These are phyloP conservation scores for Drepana arcuata DNA, from an alignment of 1,140 invertebrate genomes.

Conservation along the genomic window DNA sequence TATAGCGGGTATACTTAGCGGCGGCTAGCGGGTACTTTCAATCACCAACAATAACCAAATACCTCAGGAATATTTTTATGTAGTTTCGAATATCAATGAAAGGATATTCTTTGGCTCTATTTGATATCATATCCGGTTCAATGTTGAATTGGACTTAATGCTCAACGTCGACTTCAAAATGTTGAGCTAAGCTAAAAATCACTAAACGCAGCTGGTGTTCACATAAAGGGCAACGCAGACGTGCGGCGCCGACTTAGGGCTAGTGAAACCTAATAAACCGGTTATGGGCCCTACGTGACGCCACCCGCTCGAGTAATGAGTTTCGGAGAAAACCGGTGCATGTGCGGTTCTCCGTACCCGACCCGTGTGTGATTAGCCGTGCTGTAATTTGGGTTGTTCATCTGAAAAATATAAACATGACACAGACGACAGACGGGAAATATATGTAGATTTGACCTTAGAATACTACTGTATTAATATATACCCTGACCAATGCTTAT, in stretches of 20 bases:
- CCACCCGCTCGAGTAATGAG: conserved; percentile 57
- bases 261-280: conserved; percentile 59
- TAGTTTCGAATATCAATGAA: background rate
- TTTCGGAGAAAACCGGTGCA: conserved; percentile 50
- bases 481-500: background rate
- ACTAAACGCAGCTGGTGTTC: conserved; percentile 9
- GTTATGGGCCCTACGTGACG: conserved; percentile 53
- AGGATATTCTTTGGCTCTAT: no score
- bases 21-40: no score
- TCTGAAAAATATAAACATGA: no score
- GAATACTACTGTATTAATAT: background rate
- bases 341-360: conserved; percentile 18
- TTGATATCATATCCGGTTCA: no score
- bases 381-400: conserved; percentile 14
- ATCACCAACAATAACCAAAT: no score
- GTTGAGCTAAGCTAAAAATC: background rate
- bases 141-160: no score
- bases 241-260: conserved; percentile 16
- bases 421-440: background rate
- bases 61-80: background rate
- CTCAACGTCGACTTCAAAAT: no score
- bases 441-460: background rate
- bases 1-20: no score
- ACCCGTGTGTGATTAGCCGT: conserved; percentile 5
- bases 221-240: conserved; percentile 21